phyloP scores from a whole-genome alignment of 2,113 vertebrate genomes.

The Melanostigma gelatinosum region DNA sequence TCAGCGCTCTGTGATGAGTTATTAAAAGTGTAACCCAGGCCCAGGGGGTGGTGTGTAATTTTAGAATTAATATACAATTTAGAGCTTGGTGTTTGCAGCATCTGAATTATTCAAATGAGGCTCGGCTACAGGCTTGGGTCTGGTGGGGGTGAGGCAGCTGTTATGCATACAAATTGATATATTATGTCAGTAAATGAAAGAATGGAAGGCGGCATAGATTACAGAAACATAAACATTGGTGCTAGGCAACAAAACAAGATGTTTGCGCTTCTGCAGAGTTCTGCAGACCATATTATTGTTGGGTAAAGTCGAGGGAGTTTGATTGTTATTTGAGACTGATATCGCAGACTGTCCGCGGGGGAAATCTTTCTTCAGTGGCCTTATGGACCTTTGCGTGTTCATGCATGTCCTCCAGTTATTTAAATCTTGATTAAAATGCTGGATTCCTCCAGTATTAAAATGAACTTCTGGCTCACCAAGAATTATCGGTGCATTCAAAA shows the following conservation, averaged over 20 bases:
- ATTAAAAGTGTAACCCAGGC: constrained; percentile 73
- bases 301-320: constrained; percentile 16
- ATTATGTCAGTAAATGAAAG: constrained; percentile 60
- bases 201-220: constrained; percentile 57
- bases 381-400: too few species aligned
- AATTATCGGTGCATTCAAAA: not conserved
- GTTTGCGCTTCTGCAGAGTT: constrained; percentile 54
- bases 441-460: too few species aligned
- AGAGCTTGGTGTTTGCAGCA: constrained; percentile 71
- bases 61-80: constrained; percentile 83
- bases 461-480: not conserved
- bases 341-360: constrained; percentile 6
- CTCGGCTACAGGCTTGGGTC: constrained; percentile 49
- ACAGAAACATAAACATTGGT: constrained; percentile 60
- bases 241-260: constrained; percentile 62
- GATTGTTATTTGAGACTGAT: constrained; percentile 16
- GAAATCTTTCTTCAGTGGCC: constrained; percentile 21
- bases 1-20: constrained; percentile 62
- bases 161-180: constrained; percentile 73
- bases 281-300: constrained; percentile 27
- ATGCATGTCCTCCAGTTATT: too few species aligned
- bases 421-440: too few species aligned
- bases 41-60: constrained; percentile 70
- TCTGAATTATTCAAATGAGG: constrained; percentile 78
- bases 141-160: constrained; percentile 50